phyloP scores from a whole-genome alignment of 1,140 invertebrate species.

The Cepaea nemoralis region DNA sequence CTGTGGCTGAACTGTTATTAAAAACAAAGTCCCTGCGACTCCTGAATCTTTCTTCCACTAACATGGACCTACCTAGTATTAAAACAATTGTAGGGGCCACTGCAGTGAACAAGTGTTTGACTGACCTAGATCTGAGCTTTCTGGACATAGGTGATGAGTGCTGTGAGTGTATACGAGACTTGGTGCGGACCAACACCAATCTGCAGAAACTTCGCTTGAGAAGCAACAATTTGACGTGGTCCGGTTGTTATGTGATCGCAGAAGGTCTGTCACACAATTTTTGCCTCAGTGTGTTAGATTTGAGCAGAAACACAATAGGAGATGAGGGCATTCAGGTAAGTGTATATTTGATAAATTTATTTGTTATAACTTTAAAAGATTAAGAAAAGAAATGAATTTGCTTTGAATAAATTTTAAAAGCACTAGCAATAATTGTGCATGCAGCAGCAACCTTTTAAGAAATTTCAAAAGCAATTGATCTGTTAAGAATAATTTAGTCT shows the following conservation, averaged over 20 bases:
- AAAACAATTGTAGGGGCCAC: constrained; percentile 54
- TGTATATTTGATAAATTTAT: no score
- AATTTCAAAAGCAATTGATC: no score
- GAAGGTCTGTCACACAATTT: constrained; percentile 58
- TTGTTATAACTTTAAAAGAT: no score
- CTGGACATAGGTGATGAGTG: constrained; percentile 63
- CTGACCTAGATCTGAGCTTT: constrained; percentile 65
- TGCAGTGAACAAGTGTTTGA: constrained; percentile 53
- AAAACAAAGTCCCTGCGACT: constrained; percentile 57
- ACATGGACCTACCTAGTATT: constrained; percentile 57
- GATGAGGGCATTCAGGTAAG: constrained; percentile 52
- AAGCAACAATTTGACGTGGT: constrained; percentile 62
- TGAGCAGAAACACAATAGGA: constrained; percentile 63
- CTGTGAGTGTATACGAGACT: constrained; percentile 58
- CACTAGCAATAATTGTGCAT: no score
- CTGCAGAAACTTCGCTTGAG: constrained; percentile 61
- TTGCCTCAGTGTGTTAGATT: constrained; percentile 58
- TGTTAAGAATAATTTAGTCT: no score
- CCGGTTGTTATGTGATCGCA: constrained; percentile 60
- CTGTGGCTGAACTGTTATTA: constrained; percentile 55
- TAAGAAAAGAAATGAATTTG: no score
- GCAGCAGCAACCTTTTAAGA: no score
- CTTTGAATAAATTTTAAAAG: no score
- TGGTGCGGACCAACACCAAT: constrained; percentile 61
- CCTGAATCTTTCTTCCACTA: constrained; percentile 66